phyloP scores from a whole-genome alignment of 2,113 vertebrate species.

The Pantherophis guttatus region DNA sequence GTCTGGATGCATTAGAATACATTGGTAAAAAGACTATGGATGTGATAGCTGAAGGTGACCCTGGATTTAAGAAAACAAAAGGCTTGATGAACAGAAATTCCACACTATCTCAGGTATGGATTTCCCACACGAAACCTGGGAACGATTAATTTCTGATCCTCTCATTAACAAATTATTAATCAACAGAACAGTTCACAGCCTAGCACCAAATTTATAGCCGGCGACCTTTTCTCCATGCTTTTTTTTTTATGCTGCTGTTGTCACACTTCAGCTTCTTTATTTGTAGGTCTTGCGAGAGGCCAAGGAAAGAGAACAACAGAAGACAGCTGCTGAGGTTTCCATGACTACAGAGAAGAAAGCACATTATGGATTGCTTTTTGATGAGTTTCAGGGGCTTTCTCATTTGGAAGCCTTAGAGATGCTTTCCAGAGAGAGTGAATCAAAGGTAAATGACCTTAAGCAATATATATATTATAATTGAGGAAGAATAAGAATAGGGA shows the following conservation, averaged over 20 bases:
- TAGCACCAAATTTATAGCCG: background rate
- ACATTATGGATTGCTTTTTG: conserved; percentile 96
- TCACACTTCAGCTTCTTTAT: conserved; percentile 51
- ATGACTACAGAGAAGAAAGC: conserved; percentile 80
- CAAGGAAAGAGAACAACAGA: conserved; percentile 88
- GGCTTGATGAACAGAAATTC: conserved; percentile 84
- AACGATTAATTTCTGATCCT: conserved; percentile 12
- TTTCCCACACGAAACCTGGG: background rate
- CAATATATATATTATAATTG: conserved; percentile 40
- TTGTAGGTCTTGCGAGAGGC: conserved; percentile 89
- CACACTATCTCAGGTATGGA: conserved; percentile 87
- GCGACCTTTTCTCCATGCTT: background rate
- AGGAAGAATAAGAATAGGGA: conserved; percentile 32
- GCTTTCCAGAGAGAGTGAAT: conserved; percentile 91
- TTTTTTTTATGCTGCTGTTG: conserved; percentile 18
- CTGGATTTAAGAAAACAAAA: conserved; percentile 95
- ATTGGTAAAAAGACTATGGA: conserved; percentile 99
- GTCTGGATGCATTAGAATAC: conserved; percentile 95
- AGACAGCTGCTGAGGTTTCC: conserved; percentile 69
- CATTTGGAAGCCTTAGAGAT: conserved; percentile 97
- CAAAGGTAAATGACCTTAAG: conserved; percentile 80
- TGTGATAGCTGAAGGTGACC: conserved; percentile 95
- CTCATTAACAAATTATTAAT: conserved; percentile 20
- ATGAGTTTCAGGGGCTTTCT: conserved; percentile 94
- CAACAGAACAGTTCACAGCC: conserved; percentile 1